phyloP scores from a whole-genome alignment of 1,140 invertebrate species.

The Zelostemma sp. region DNA sequence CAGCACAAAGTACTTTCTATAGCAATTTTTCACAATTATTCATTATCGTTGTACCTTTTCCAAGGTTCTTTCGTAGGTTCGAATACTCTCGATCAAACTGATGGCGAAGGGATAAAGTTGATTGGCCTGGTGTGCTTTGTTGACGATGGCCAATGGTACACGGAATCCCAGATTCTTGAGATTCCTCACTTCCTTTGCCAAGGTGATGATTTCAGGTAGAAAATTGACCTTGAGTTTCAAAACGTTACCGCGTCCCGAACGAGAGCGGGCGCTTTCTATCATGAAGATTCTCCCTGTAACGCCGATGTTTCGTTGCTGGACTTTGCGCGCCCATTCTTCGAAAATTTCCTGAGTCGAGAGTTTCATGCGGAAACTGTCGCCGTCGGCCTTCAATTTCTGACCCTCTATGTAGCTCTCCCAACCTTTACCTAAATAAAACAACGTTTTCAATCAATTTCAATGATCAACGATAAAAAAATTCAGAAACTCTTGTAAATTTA shows the following conservation, averaged over 20 bases:
- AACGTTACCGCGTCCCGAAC: constrained; percentile 88
- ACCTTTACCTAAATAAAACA: constrained; percentile 81
- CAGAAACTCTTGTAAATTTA: too few species aligned
- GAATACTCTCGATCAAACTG: constrained; percentile 96
- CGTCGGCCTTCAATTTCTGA: constrained; percentile 97
- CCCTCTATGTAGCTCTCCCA: constrained; percentile 99
- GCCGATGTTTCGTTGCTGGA: constrained; percentile 93
- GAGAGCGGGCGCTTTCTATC: constrained; percentile 88
- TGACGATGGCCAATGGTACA: constrained; percentile 97
- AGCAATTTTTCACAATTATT: constrained; percentile 13
- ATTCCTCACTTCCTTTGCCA: constrained; percentile 98
- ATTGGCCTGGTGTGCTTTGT: constrained; percentile 97
- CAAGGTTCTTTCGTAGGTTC: constrained; percentile 95
- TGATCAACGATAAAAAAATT: too few species aligned
- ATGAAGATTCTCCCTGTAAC: constrained; percentile 95
- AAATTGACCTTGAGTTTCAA: constrained; percentile 97
- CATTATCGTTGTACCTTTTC: constrained; percentile 83
- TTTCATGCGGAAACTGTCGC: constrained; percentile 96
- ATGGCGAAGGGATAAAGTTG: constrained; percentile 99
- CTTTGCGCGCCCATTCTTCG: constrained; percentile 96
- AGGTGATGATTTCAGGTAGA: constrained; percentile 96
- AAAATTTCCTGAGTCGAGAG: constrained; percentile 97
- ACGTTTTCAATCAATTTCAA: too few species aligned
- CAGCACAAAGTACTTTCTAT: constrained; percentile 55
- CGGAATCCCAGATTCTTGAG: constrained; percentile 96